Percentiles rank a stretch among this genome's conserved stretches.
phyloP scores from a whole-genome alignment of 2,113 vertebrate species.

The Mionectes macconnelli region DNA sequence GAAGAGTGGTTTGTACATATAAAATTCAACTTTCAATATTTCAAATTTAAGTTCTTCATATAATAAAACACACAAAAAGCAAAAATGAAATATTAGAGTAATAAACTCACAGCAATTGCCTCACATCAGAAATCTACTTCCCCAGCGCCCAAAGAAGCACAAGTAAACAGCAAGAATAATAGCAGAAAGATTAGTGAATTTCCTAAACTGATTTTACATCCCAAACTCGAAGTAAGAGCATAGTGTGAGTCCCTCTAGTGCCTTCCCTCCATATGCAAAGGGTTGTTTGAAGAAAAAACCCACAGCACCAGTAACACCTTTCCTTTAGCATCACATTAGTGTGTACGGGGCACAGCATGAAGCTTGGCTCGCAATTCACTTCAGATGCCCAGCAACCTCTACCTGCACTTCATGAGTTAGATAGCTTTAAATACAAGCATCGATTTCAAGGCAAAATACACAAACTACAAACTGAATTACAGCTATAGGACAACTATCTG shows the following conservation, averaged over 20 bases:
- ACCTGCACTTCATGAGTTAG: background rate
- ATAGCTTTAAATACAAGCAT: background rate
- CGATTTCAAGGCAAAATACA: background rate
- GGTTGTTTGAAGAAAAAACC: background rate
- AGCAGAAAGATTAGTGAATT: background rate
- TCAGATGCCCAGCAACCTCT: background rate
- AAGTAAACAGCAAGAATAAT: background rate
- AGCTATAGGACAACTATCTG: background rate
- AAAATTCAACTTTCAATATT: background rate
- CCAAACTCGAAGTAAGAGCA: background rate
- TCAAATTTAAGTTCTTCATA: background rate
- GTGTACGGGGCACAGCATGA: rapidly evolving
- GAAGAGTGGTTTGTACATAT: background rate
- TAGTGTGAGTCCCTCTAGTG: background rate
- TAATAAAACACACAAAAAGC: background rate
- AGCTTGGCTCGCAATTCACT: background rate
- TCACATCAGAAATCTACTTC: background rate
- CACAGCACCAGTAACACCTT: background rate
- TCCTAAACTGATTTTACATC: background rate
- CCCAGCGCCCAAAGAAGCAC: background rate
- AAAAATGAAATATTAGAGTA: background rate
- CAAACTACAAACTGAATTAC: background rate
- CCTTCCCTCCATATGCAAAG: background rate
- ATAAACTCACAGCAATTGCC: background rate
- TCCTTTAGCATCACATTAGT: background rate